Conservation (phyloP, 1,140 invertebrate genomes). For the Whitmania pigra region DNA sequence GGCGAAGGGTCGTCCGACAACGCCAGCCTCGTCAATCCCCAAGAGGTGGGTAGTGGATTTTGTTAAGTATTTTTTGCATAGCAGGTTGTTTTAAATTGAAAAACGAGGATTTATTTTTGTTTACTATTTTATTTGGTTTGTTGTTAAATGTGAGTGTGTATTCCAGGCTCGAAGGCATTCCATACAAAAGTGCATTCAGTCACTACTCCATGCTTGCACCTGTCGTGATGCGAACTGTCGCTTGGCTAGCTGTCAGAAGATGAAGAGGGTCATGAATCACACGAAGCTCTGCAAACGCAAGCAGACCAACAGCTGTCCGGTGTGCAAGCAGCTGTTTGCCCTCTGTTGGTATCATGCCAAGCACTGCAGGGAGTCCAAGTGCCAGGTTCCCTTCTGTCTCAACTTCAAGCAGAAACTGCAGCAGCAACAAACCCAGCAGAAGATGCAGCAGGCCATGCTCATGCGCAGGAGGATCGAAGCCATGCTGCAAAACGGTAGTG, state of each 20-base stretch:
- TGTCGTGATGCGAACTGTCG: constrained; percentile 97
- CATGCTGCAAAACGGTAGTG: constrained; percentile 45
- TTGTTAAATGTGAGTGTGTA: constrained; percentile 45
- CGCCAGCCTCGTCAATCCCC: constrained; percentile 37
- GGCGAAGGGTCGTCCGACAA: constrained; percentile 46
- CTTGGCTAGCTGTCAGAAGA: constrained; percentile 87
- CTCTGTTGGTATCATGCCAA: constrained; percentile 97
- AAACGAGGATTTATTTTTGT: too few relatives aligned
- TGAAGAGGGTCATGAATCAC: constrained; percentile 93
- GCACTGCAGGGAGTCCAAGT: constrained; percentile 81
- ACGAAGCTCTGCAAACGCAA: constrained; percentile 73
- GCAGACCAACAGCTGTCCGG: constrained; percentile 91
- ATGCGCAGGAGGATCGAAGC: constrained; percentile 67
- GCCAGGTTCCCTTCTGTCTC: constrained; percentile 95
- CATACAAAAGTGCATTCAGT: constrained; percentile 92
- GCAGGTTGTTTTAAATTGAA: too few relatives aligned
- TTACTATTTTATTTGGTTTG: background rate
- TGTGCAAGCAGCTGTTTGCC: constrained; percentile 95
- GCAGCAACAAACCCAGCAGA: constrained; percentile 87
- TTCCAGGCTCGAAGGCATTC: constrained; percentile 78
- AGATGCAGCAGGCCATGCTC: constrained; percentile 73
- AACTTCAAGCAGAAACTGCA: constrained; percentile 94
- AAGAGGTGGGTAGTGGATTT: constrained; percentile 54
- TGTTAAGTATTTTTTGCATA: background rate
- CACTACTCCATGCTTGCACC: constrained; percentile 85